These are phyloP conservation scores for Amphibalanus amphitrite DNA, from an alignment of 1,140 invertebrate genomes.

Conservation along the genomic window DNA sequence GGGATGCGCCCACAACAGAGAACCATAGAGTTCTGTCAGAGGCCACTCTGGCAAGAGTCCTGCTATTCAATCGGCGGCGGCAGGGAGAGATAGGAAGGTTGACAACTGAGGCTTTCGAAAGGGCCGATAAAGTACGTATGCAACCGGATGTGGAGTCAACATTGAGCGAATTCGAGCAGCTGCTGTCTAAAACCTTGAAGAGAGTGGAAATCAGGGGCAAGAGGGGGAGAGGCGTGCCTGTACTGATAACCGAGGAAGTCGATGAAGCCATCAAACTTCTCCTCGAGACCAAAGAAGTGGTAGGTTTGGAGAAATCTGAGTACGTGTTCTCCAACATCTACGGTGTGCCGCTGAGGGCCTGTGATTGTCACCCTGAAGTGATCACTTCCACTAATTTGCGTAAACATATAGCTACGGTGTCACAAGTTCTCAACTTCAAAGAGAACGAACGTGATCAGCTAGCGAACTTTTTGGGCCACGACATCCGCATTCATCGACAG, in stretches of 20 bases:
- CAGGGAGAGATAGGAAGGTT: constrained; percentile 1
- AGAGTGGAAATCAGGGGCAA: background rate
- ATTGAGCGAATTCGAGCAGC: background rate
- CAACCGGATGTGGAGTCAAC: background rate
- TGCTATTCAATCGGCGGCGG: background rate
- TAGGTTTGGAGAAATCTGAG: background rate
- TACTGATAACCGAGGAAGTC: background rate
- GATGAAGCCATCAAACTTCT: background rate
- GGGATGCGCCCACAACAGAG: background rate
- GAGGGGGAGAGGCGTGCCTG: background rate
- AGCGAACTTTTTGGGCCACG: background rate
- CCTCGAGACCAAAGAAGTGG: background rate
- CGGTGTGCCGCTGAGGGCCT: background rate
- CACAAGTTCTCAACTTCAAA: constrained; percentile 1
- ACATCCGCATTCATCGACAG: background rate
- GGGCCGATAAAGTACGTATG: background rate
- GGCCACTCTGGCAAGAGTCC: background rate
- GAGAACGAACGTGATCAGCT: background rate
- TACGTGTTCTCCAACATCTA: background rate
- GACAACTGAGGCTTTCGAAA: background rate
- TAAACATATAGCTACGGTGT: constrained; percentile 3
- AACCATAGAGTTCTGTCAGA: background rate
- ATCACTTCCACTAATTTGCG: background rate
- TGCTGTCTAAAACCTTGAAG: background rate
- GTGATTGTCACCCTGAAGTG: background rate